These are phyloP conservation scores for Cryptops parisi DNA, from an alignment of 2,888 invertebrate genomes.

Conservation along the genomic window DNA sequence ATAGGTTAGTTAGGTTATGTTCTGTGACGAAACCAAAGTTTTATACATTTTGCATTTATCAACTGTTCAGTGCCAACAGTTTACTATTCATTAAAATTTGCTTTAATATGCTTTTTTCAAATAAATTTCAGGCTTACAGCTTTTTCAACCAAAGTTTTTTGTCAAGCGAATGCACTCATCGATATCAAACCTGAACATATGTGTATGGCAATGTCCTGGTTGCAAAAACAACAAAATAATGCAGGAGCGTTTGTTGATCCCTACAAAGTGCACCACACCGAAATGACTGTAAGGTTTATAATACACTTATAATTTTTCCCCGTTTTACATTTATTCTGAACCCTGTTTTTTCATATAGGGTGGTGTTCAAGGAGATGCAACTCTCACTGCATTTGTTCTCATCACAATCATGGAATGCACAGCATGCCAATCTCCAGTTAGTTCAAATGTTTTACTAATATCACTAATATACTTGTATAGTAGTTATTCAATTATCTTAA, in stretches of 20 bases:
- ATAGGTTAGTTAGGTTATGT: too few species aligned
- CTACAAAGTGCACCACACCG: constrained; percentile 3
- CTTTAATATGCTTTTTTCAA: too few species aligned
- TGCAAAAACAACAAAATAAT: background rate
- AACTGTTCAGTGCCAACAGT: too few species aligned
- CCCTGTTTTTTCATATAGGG: constrained; percentile 2
- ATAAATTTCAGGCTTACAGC: constrained; percentile 9
- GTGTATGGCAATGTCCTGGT: constrained; percentile 7
- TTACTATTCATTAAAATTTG: too few species aligned
- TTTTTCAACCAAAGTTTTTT: constrained; percentile 1
- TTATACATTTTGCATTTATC: too few species aligned
- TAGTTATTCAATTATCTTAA: background rate
- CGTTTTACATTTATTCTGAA: too few species aligned
- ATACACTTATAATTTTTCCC: too few species aligned
- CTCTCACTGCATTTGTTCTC: constrained; percentile 5
- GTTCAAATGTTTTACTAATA: background rate
- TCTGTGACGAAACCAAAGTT: too few species aligned
- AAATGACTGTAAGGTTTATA: constrained; percentile 8
- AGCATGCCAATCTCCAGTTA: constrained; percentile 2
- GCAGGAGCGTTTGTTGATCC: constrained; percentile 3
- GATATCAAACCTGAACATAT: background rate
- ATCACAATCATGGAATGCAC: constrained; percentile 3
- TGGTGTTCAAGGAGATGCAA: constrained; percentile 5
- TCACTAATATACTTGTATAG: too few species aligned
- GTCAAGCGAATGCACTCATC: constrained; percentile 6